phyloP scores from a whole-genome alignment of 30 jellyfish, hydroid and myxozoan species.

The Cassiopea xamachana region DNA sequence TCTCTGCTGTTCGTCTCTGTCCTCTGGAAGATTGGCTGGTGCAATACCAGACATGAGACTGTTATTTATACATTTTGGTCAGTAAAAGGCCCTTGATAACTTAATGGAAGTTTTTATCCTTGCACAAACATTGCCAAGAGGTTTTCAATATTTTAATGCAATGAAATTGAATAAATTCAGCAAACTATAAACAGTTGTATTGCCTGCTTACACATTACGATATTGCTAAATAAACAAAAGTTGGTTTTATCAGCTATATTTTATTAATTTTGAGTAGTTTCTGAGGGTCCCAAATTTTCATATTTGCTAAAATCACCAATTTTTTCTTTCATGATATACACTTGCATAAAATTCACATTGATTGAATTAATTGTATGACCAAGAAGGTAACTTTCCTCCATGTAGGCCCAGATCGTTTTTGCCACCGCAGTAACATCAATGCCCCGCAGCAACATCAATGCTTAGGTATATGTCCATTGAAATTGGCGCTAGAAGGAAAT shows the following conservation, averaged over 20 bases:
- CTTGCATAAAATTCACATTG: too few relatives aligned
- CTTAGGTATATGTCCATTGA: too few relatives aligned
- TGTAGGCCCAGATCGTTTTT: too few relatives aligned
- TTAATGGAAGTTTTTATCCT: not conserved
- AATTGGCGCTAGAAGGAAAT: too few relatives aligned
- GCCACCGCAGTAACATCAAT: too few relatives aligned
- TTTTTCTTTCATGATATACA: not conserved
- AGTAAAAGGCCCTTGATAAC: not conserved
- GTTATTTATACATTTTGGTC: not conserved
- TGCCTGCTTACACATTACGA: not conserved
- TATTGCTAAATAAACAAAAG: not conserved
- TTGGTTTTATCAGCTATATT: not conserved
- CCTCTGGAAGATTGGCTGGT: not conserved
- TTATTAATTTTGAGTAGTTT: not conserved
- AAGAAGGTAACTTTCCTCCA: too few relatives aligned
- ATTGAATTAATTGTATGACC: too few relatives aligned
- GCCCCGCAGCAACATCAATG: too few relatives aligned
- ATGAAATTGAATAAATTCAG: not conserved
- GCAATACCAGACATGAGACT: not conserved
- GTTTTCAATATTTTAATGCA: not conserved
- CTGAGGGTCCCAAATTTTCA: not conserved
- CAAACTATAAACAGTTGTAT: not conserved
- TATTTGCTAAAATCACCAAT: not conserved
- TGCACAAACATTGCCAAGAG: not conserved
- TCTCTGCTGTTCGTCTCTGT: too few relatives aligned